Conservation (phyloP, 2,113 vertebrate species). For the Oreochromis aureus region DNA sequence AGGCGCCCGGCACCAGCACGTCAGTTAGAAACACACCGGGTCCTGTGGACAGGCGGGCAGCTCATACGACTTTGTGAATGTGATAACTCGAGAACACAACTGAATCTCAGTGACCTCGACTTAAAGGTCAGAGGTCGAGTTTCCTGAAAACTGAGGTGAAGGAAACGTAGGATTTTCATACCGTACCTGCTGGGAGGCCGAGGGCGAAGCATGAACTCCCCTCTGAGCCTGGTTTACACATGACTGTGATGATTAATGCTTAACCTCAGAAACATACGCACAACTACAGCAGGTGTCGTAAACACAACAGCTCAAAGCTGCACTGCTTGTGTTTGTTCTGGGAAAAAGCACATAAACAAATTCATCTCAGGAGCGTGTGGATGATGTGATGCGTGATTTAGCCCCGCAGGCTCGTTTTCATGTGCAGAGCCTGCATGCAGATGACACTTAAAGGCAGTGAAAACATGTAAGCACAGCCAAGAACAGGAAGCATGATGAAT, state of each 20-base stretch:
- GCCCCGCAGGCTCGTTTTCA: too few species aligned
- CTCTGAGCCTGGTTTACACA: neutral
- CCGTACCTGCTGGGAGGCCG: fast-evolving
- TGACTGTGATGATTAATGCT: neutral
- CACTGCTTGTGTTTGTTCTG: neutral
- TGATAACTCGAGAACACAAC: neutral
- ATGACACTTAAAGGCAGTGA: neutral
- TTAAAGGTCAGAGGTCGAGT: neutral
- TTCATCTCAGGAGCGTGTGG: neutral
- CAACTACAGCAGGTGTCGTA: fast-evolving
- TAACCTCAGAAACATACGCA: neutral
- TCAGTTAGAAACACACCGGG: neutral
- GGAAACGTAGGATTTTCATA: neutral
- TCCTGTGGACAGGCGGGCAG: neutral
- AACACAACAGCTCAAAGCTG: neutral
- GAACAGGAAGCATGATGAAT: neutral
- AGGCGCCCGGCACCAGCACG: fast-evolving
- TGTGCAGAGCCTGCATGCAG: neutral
- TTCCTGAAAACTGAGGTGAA: neutral
- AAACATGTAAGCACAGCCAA: neutral
- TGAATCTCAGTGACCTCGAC: neutral
- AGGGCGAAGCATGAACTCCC: neutral
- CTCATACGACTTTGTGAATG: fast-evolving
- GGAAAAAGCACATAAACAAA: fast-evolving
- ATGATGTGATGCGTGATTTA: neutral